phyloP scores from a whole-genome alignment of 1,140 invertebrate species.

The Ridgeia piscesae region DNA sequence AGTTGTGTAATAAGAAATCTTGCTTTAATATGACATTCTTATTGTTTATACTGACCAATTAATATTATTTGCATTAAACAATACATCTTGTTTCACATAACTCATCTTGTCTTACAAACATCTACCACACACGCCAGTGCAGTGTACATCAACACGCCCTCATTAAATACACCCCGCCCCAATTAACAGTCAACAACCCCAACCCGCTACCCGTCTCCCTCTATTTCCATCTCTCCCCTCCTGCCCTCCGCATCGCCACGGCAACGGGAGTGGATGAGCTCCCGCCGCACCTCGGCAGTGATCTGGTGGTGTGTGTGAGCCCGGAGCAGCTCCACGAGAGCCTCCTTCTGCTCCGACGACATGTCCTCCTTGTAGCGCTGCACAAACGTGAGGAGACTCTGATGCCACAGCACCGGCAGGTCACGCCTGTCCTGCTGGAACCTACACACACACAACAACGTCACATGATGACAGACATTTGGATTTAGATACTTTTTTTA shows the following conservation, averaged over 20 bases:
- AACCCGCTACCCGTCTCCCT: not conserved
- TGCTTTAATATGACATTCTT: too few relatives aligned
- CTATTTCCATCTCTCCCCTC: not conserved
- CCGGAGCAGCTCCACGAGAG: conserved; percentile 75
- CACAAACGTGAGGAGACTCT: conserved; percentile 88
- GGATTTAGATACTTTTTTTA: too few relatives aligned
- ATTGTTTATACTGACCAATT: too few relatives aligned
- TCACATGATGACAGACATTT: not conserved
- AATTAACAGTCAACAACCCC: not conserved
- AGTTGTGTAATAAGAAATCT: too few relatives aligned
- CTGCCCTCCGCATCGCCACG: conserved; percentile 64
- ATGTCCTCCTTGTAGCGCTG: conserved; percentile 95
- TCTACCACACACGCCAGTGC: not conserved
- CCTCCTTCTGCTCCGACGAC: conserved; percentile 87
- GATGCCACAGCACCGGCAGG: conserved; percentile 89
- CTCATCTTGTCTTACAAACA: not conserved
- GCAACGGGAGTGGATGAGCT: conserved; percentile 79
- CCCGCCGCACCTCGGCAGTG: conserved; percentile 81
- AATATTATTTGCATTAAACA: not conserved
- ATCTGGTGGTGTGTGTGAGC: conserved; percentile 80
- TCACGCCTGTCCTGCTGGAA: conserved; percentile 80
- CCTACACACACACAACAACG: conserved; percentile 58
- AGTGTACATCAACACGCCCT: not conserved
- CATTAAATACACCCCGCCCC: not conserved
- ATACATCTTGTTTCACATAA: not conserved